Evolutionary conservation across 2,888 invertebrate genomes (phyloP), one percentile per base, ranked within the genome.

Genomic region (Ephialtes manifestator): DNA sequence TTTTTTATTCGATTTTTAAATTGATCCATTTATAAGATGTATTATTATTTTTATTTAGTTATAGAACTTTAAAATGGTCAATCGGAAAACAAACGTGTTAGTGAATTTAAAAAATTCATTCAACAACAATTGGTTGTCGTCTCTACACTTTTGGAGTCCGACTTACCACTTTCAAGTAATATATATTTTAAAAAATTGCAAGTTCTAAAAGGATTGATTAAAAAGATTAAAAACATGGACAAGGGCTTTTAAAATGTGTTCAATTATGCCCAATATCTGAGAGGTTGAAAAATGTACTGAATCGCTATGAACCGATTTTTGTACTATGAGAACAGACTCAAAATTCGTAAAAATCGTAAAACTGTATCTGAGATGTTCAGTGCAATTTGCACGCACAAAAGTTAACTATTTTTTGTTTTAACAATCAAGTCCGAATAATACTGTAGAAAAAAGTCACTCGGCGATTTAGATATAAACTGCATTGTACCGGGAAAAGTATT

Each of bases 401-500:
- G 63, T 78, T 85, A 55, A 60, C 35, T 4, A 58, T 13, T 2
- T 31, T 35, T 65, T 8, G 13, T 55, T 68, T 18, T 28, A 63
- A 63, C 18, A 60, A 63, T 77, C 48, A 35, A 55, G 71, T 72
- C 60, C 65, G 81, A 60, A 63, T 81, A 68, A 75, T 46, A 74
- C 53, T 51, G n/a, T 24, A 72, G 63, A 55, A 75, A 79, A 78
- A 81, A 75, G 18, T 43, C 20, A 51, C n/a, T 28, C 88, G 88
- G 87, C 86, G 87, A 90, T 88, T 72, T 87, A 88, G 89, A 90
- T 89, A 92, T 92, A 93, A 90, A 89, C 90, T 86, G 89, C 90
- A 91, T 90, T 90, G 88, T 91, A 91, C 91, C 91, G 48, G 70
- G 58, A 72, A 58, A 91, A 90, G 90, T 91, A 92, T 93, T 89